Base-by-base conservation (phyloP, 2,888 invertebrate genomes). In the Altica lythri region DNA sequence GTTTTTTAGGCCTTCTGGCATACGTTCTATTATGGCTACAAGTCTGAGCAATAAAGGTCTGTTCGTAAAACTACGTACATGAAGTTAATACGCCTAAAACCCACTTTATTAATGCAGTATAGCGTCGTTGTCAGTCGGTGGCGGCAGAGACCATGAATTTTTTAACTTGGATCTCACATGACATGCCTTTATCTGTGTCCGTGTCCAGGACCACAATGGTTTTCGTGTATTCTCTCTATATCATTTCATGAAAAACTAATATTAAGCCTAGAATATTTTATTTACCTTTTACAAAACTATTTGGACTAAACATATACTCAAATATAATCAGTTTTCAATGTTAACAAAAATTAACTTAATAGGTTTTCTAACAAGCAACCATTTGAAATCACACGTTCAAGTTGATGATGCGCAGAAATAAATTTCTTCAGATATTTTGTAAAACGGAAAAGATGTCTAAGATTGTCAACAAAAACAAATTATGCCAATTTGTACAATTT, bases 81-180 rank as follows among this genome's bases (percentile, higher is more conserved):
- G 55, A 47, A 50, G 56, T 59, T 57, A 57, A 57, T 44, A 54
- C 54, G 18, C 35, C 53, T 59, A 51, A 59, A 57, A 53, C 55
- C 57, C 43, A 51, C 46, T 56, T 57, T 56, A 63, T 62, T 59
- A 64, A 57, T 62, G 56, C 53, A 61, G 49, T 34, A 49, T 27
- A 16, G 34, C 6, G 18, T 4, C 32, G 3, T 14, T 16, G 35
- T 30, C 42, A 42, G 40, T 9, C 46, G 17, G 38, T 40, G 45
- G 53, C 46, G 22, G 38, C 22, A 27, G 25, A 30, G 44, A 32
- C 30, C 29, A 44, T 44, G 44, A 44, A 44, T 44, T 44, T 44
- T 44, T 44, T 30, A 29, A 17, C 29, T 16, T 17, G 27, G 16
- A 43, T 44, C 44, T 44, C 13, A 18, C 44, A 19, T 44, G 44